phyloP scores from a whole-genome alignment of 2,888 invertebrate species.

The Idaea dimidiata region DNA sequence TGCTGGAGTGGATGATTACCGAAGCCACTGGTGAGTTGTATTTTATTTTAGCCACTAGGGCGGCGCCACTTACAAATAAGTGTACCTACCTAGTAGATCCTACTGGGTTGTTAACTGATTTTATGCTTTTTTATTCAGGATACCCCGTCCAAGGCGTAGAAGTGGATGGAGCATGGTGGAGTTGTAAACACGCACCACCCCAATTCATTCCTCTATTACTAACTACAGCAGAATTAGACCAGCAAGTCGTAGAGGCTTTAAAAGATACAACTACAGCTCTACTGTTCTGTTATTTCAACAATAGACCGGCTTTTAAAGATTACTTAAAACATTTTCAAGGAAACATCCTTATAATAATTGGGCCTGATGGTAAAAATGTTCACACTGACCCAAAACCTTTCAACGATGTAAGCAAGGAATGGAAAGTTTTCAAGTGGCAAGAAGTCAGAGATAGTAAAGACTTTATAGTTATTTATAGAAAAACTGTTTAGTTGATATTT shows the following conservation, averaged over 20 bases:
- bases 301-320: constrained; percentile 83
- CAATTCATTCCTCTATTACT: constrained; percentile 85
- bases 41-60: constrained; percentile 3
- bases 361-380: constrained; percentile 83
- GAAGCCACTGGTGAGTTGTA: constrained; percentile 81
- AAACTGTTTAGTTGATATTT: constrained; percentile 12
- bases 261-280: constrained; percentile 77
- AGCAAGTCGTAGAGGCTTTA: constrained; percentile 59
- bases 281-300: constrained; percentile 91
- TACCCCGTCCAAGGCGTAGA: constrained; percentile 85
- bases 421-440: constrained; percentile 79
- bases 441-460: constrained; percentile 83
- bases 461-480: constrained; percentile 78
- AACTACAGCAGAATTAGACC: constrained; percentile 60
- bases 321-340: constrained; percentile 85
- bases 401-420: constrained; percentile 76
- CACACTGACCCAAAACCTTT: constrained; percentile 88
- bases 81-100: too few species aligned
- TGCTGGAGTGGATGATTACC: constrained; percentile 90
- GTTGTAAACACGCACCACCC: constrained; percentile 86
- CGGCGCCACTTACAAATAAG: neutral
- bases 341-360: constrained; percentile 86
- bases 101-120: neutral
- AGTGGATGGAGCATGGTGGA: constrained; percentile 91
- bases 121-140: constrained; percentile 56